Percentiles rank a stretch among this genome's conserved stretches.
Conservation (phyloP, 1,140 invertebrate species). For the Microplitis demolitor region DNA sequence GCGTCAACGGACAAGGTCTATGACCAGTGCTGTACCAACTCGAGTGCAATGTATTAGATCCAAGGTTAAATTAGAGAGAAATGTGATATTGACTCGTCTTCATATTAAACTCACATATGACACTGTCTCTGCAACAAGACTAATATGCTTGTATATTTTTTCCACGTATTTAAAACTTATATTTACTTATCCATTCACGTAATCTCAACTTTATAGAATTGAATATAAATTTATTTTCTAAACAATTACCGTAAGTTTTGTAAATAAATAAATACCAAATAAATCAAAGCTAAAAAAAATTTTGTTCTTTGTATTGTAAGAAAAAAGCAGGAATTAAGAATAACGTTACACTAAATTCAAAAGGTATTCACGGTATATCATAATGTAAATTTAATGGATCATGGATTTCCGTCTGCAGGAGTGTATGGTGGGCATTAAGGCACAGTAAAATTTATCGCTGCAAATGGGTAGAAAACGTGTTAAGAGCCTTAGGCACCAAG, state of each 20-base stretch:
- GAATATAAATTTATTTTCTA: not conserved
- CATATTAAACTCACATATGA: not conserved
- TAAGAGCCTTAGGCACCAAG: constrained; percentile 14
- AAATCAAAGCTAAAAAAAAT: too few relatives aligned
- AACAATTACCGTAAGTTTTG: too few relatives aligned
- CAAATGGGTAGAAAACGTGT: constrained; percentile 17
- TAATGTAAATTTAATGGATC: not conserved
- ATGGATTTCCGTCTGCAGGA: not conserved
- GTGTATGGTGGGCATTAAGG: constrained; percentile 5
- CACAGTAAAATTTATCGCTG: constrained; percentile 5
- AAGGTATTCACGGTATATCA: too few relatives aligned
- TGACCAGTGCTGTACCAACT: constrained; percentile 35
- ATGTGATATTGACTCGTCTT: constrained; percentile 17
- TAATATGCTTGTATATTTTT: not conserved
- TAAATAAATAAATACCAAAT: too few relatives aligned
- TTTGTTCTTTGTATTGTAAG: too few relatives aligned
- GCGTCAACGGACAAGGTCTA: constrained; percentile 44
- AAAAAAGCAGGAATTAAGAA: too few relatives aligned
- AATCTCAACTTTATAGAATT: constrained; percentile 9
- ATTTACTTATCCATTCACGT: constrained; percentile 6
- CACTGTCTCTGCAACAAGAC: not conserved
- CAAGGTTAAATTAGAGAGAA: constrained; percentile 54
- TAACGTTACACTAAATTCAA: too few relatives aligned
- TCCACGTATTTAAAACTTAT: not conserved
- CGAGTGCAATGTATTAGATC: constrained; percentile 52